Evolutionary conservation across 2,888 invertebrate genomes (phyloP).

Genomic region (Pachliopta kotzebuea): DNA sequence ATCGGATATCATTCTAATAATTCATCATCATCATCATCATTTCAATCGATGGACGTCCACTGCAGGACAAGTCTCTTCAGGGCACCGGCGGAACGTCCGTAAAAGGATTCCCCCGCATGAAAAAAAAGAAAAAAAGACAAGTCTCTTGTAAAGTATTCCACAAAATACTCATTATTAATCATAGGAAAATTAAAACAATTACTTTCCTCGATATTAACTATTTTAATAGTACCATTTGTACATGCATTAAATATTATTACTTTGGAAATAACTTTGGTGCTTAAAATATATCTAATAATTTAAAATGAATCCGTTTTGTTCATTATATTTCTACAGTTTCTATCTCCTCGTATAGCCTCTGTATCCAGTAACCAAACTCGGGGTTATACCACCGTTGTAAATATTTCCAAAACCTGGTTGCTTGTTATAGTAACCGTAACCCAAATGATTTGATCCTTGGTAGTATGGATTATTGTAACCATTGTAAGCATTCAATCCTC

Average conservation of each 20-base stretch:
- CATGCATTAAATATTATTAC: constrained; percentile 4
- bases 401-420: constrained; percentile 61
- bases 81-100: too few species aligned
- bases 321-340: constrained; percentile 1
- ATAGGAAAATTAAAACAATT: background rate
- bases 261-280: constrained; percentile 33
- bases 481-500: constrained; percentile 79
- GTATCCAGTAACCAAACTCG: constrained; percentile 73
- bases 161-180: background rate
- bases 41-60: too few species aligned
- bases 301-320: background rate
- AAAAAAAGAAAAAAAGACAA: too few species aligned
- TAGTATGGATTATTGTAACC: constrained; percentile 81
- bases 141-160: too few species aligned
- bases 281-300: constrained; percentile 1
- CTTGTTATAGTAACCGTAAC: constrained; percentile 79
- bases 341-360: constrained; percentile 63
- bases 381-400: constrained; percentile 67
- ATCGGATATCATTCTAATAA: too few species aligned
- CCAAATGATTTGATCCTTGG: constrained; percentile 76
- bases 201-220: background rate
- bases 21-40: too few species aligned
- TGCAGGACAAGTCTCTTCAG: too few species aligned
- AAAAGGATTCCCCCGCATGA: too few species aligned
- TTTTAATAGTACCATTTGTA: background rate